These are phyloP conservation scores for Capitella teleta DNA, from an alignment of 1,140 invertebrate species.

Conservation along the genomic window DNA sequence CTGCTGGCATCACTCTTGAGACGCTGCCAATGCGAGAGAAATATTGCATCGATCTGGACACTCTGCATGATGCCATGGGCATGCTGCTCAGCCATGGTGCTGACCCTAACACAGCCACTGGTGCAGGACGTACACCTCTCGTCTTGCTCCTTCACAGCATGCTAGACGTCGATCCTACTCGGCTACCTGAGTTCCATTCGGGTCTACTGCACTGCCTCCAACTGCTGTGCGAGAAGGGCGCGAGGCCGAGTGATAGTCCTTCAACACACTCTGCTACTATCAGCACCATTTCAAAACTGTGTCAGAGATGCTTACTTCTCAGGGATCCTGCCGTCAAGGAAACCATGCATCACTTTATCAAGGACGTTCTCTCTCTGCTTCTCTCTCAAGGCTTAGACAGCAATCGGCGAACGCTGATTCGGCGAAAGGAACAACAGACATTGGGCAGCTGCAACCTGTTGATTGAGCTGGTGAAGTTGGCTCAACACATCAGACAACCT, in stretches of 20 bases:
- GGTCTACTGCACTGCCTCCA: conserved; percentile 18
- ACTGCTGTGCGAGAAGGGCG: conserved; percentile 23
- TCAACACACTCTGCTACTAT: conserved; percentile 5
- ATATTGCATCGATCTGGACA: conserved; percentile 25
- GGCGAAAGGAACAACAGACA: conserved; percentile 14
- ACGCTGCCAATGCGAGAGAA: conserved; percentile 19
- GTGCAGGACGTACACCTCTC: conserved; percentile 27
- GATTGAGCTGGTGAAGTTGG: conserved; percentile 29
- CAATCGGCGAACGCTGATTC: conserved; percentile 20
- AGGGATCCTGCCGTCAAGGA: conserved; percentile 4
- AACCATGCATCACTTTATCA: conserved; percentile 20
- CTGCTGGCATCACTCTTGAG: conserved; percentile 10
- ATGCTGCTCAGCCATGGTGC: conserved; percentile 23
- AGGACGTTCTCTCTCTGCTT: conserved; percentile 18
- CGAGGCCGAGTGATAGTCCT: conserved; percentile 18
- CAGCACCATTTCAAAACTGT: neutral
- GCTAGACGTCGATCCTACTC: conserved; percentile 19
- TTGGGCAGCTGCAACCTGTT: conserved; percentile 26
- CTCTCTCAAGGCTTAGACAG: conserved; percentile 30
- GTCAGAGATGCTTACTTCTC: conserved; percentile 8
- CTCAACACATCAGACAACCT: conserved; percentile 13
- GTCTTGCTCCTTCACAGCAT: conserved; percentile 24
- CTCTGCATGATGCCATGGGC: conserved; percentile 18
- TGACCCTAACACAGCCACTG: conserved; percentile 21
- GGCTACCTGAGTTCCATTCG: conserved; percentile 16